Conservation (phyloP, 2,113 vertebrate genomes). For the Mustelus asterias region DNA sequence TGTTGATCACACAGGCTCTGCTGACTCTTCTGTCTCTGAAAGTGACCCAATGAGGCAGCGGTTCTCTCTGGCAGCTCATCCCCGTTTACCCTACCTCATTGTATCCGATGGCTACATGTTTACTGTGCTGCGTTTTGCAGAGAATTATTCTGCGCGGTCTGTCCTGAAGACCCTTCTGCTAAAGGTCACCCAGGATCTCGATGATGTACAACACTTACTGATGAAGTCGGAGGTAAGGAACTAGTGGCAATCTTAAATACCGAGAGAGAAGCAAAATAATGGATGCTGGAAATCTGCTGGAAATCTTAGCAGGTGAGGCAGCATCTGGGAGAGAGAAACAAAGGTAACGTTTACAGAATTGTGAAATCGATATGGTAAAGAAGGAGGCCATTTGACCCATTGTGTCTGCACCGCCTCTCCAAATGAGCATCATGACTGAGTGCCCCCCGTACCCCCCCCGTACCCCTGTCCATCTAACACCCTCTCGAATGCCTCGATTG, state of each 20-base stretch:
- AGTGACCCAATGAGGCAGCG: slow-evolving; percentile 74
- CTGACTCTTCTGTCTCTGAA: slow-evolving; percentile 73
- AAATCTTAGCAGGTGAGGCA: too few relatives aligned
- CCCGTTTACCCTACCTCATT: slow-evolving; percentile 72
- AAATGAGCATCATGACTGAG: too few relatives aligned
- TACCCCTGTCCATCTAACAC: too few relatives aligned
- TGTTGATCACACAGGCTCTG: slow-evolving; percentile 56
- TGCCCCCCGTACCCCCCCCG: too few relatives aligned
- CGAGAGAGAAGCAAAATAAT: not conserved
- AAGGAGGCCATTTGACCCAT: too few relatives aligned
- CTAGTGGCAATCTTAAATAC: not conserved
- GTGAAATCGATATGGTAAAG: too few relatives aligned
- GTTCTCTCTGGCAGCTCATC: slow-evolving; percentile 82
- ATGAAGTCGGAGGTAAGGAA: slow-evolving; percentile 59
- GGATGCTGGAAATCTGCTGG: too few relatives aligned
- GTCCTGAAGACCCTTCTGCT: slow-evolving; percentile 67
- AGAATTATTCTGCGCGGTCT: slow-evolving; percentile 57
- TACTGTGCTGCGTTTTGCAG: slow-evolving; percentile 67
- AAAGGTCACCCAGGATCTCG: slow-evolving; percentile 66
- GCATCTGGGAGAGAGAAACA: too few relatives aligned
- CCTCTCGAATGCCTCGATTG: too few relatives aligned
- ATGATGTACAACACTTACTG: slow-evolving; percentile 48
- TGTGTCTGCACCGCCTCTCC: too few relatives aligned
- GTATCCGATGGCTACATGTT: slow-evolving; percentile 91
- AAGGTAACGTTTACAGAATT: too few relatives aligned